Evolutionary conservation across 2,888 invertebrate genomes (phyloP).

Genomic region (Leucophenga montana): DNA sequence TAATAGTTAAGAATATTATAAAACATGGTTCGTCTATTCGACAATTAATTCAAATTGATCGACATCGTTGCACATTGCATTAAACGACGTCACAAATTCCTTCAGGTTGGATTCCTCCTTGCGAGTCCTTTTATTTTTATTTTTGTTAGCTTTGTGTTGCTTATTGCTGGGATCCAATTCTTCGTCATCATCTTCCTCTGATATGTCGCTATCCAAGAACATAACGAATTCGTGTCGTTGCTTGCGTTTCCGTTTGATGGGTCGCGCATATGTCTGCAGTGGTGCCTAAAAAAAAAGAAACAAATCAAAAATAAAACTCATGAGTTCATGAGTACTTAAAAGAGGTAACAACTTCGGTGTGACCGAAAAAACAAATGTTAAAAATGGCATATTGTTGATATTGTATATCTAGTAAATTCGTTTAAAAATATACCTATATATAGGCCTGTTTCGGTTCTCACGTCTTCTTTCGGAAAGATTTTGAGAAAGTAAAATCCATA

Average conservation of each 20-base stretch:
- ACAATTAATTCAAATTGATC: slow-evolving; percentile 64
- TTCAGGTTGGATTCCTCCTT: slow-evolving; percentile 55
- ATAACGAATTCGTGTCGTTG: slow-evolving; percentile 52
- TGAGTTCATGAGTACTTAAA: too few species aligned
- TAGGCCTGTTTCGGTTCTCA: too few species aligned
- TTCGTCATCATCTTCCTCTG: slow-evolving; percentile 50
- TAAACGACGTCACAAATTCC: slow-evolving; percentile 65
- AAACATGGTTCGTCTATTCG: slow-evolving; percentile 51
- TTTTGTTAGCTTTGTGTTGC: slow-evolving; percentile 40
- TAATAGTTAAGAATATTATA: slow-evolving; percentile 32
- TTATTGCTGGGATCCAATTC: slow-evolving; percentile 45
- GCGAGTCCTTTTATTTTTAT: slow-evolving; percentile 47
- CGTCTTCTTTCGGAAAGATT: too few species aligned
- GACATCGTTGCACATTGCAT: slow-evolving; percentile 68
- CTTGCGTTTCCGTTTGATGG: slow-evolving; percentile 60
- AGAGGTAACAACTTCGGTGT: slow-evolving; percentile 4
- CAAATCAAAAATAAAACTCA: neutral
- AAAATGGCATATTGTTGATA: too few species aligned
- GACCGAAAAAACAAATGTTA: too few species aligned
- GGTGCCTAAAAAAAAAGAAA: slow-evolving; percentile 48
- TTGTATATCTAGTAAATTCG: too few species aligned
- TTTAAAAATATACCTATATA: too few species aligned
- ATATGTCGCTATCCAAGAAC: slow-evolving; percentile 61
- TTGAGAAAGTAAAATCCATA: too few species aligned
- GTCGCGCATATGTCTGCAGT: slow-evolving; percentile 64